phyloP scores from a whole-genome alignment of 2,797 vertebrate genomes.

The Lates japonicus region DNA sequence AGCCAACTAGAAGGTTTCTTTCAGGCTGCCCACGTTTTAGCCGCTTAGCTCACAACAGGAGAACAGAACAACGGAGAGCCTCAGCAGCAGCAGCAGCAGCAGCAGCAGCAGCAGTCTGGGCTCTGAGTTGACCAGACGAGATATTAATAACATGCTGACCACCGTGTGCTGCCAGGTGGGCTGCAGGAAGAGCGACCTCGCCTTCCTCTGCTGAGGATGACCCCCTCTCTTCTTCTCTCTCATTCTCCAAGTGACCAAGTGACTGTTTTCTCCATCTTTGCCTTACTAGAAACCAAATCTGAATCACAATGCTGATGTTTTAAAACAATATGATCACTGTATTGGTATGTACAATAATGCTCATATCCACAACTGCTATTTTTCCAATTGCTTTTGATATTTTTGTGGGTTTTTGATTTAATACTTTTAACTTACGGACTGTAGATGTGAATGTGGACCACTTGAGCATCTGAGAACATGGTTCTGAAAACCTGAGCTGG shows the following conservation, averaged over 20 bases:
- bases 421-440: constrained; percentile 14
- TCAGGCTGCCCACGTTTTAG: too few relatives aligned
- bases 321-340: constrained; percentile 28
- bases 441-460: constrained; percentile 38
- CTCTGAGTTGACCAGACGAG: constrained; percentile 71
- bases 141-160: constrained; percentile 82
- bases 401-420: constrained; percentile 5
- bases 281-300: constrained; percentile 29
- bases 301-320: constrained; percentile 37
- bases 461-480: constrained; percentile 40
- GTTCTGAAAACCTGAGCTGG: constrained; percentile 35
- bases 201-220: constrained; percentile 83
- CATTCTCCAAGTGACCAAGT: constrained; percentile 30
- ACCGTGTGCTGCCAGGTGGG: constrained; percentile 85
- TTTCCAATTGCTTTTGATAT: constrained; percentile 37
- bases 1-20: too few relatives aligned
- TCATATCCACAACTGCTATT: constrained; percentile 4
- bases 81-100: constrained; percentile 37
- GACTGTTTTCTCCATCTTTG: constrained; percentile 30
- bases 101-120: constrained; percentile 27
- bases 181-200: constrained; percentile 87
- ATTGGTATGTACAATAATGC: background rate
- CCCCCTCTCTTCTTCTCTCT: constrained; percentile 2
- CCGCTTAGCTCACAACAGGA: too few relatives aligned
- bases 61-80: constrained; percentile 77